phyloP scores from a whole-genome alignment of 2,888 invertebrate species.

The Halictus ligatus region DNA sequence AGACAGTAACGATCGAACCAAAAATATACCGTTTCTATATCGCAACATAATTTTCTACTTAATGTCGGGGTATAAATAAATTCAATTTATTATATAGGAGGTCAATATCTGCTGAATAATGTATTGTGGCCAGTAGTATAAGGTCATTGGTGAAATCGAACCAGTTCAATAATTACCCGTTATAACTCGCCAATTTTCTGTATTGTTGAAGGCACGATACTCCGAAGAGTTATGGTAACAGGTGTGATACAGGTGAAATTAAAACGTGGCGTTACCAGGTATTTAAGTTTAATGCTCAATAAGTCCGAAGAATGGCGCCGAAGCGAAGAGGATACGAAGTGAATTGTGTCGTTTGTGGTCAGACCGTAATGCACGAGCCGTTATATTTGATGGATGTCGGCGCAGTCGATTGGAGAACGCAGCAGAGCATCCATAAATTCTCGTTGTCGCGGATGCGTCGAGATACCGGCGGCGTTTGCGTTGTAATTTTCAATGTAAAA shows the following conservation, averaged over 20 bases:
- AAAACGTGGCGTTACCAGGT: not conserved
- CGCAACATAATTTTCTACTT: not conserved
- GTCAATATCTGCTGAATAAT: not conserved
- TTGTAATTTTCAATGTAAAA: not conserved
- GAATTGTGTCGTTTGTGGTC: conserved; percentile 7
- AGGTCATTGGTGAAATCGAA: not conserved
- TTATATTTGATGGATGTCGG: not conserved
- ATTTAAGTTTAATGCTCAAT: not conserved
- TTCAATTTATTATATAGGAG: not conserved
- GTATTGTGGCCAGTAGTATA: not conserved
- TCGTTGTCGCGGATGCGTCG: not conserved
- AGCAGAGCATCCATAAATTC: not conserved
- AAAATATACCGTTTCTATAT: not conserved
- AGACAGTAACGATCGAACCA: not conserved
- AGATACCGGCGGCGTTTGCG: not conserved
- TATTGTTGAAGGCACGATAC: not conserved
- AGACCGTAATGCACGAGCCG: not conserved
- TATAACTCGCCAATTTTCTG: not conserved
- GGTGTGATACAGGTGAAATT: not conserved
- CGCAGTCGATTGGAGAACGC: not conserved
- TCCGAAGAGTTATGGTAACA: not conserved
- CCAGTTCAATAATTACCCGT: not conserved
- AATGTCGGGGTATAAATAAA: not conserved
- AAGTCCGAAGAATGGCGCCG: not conserved
- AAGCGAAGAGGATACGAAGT: not conserved